Conservation (phyloP, 2,888 invertebrate genomes). For the Arctia plantaginis region DNA sequence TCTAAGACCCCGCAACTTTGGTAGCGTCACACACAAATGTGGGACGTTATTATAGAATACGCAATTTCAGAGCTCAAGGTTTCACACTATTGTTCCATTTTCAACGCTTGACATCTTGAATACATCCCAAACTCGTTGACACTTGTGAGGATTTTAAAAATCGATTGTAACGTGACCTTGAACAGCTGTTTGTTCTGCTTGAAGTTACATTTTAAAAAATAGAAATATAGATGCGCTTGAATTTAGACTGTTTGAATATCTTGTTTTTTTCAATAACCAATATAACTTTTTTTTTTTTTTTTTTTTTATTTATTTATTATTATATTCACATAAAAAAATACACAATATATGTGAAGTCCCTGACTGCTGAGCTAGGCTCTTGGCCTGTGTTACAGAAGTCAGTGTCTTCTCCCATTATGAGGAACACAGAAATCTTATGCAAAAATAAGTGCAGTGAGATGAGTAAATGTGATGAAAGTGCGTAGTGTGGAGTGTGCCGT, state of each 20-base stretch:
- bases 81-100: slow-evolving; percentile 62
- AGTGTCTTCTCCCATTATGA: too few relatives aligned
- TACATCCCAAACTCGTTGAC: slow-evolving; percentile 11
- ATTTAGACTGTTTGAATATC: background rate
- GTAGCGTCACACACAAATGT: slow-evolving; percentile 59
- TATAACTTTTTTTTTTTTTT: too few relatives aligned
- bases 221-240: background rate
- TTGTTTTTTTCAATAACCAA: background rate
- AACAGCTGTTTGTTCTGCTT: background rate
- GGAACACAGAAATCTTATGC: too few relatives aligned
- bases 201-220: background rate
- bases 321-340: too few relatives aligned
- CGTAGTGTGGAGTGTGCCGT: too few relatives aligned
- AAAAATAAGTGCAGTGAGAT: too few relatives aligned
- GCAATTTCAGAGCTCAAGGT: slow-evolving; percentile 63
- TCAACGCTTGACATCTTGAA: slow-evolving; percentile 55
- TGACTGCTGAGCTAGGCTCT: too few relatives aligned
- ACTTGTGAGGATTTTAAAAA: slow-evolving; percentile 13
- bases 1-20: slow-evolving; percentile 46
- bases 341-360: too few relatives aligned
- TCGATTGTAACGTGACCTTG: slow-evolving; percentile 14
- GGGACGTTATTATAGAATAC: slow-evolving; percentile 60
- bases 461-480: too few relatives aligned
- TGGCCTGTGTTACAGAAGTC: too few relatives aligned
- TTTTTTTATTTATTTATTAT: too few relatives aligned